A percentile compares a stretch with the other conserved stretches of the same genome.
Conservation (phyloP, 2,113 vertebrate species). For the Clarias macrocephalus region DNA sequence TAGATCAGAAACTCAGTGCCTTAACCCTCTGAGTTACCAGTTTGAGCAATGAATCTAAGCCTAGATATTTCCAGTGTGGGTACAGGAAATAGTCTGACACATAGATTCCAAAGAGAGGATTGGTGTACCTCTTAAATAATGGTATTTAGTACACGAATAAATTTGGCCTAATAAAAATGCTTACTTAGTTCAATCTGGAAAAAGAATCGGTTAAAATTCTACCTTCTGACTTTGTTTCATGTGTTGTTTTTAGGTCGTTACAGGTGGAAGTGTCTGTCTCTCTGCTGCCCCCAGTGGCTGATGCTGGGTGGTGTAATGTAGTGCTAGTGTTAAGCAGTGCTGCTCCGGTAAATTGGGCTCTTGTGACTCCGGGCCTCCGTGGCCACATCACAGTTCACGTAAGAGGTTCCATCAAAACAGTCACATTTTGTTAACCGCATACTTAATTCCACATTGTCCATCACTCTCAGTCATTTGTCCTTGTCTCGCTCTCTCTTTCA, state of each 20-base stretch:
- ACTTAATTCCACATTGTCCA: background rate
- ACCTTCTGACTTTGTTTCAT: background rate
- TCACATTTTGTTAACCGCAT: background rate
- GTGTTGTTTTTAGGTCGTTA: slow-evolving; percentile 59
- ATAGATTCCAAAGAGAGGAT: too few relatives aligned
- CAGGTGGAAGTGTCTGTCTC: slow-evolving; percentile 73
- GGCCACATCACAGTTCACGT: slow-evolving; percentile 68
- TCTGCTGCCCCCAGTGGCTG: slow-evolving; percentile 61
- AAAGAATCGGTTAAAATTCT: background rate
- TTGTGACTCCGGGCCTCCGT: slow-evolving; percentile 62
- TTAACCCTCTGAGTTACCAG: background rate
- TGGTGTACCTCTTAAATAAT: too few relatives aligned
- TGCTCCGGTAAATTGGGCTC: slow-evolving; percentile 70
- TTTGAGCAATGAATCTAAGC: background rate
- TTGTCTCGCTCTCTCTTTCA: slow-evolving; percentile 43
- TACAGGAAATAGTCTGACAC: background rate
- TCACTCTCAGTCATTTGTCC: background rate
- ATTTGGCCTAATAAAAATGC: background rate
- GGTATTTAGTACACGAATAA: too few relatives aligned
- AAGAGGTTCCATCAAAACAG: slow-evolving; percentile 25
- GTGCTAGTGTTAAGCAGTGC: slow-evolving; percentile 74
- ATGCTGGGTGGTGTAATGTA: slow-evolving; percentile 54
- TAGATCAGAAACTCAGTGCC: too few relatives aligned
- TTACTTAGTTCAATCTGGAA: background rate
- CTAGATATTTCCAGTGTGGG: background rate